Evolutionary conservation across 2,797 vertebrate species (phyloP), one percentile per base, ranked within the genome.

Genomic region (Chelmon rostratus): DNA sequence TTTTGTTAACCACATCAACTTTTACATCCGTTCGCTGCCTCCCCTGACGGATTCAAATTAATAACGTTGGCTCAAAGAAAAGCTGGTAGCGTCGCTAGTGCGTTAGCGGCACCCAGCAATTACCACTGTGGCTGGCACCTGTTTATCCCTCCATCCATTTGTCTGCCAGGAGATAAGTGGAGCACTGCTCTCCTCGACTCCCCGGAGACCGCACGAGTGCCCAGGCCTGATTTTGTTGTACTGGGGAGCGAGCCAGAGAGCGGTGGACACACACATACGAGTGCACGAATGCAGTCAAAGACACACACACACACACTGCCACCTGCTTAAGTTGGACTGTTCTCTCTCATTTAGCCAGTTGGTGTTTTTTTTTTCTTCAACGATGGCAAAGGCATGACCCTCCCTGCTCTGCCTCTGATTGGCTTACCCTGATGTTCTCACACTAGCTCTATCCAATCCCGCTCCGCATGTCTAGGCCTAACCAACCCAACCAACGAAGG

Each of bases 101-200:
- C 72, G 61, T 82, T 74, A 35, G 78, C 67, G 72, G 74, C 81
- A 64, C 77, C 63, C 70, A 62, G 71, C 79, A 86, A 80, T 88
- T 78, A 83, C 81, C 76, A 70, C 80, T 49, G 69, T 62, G 49
- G 35, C 82, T 84, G 85, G 83, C 81, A 86, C 85, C 74, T 79
- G 78, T 82, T 86, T 78, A 81, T 83, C 68, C 73, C 82, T 47
- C 81, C 68, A 68, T 83, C 71, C 73, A 33, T 75, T 77, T 57
- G 71, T 79, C 81, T 88, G 91, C 86, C 90, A 91, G 81, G 75
- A 84, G 85, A 92, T 89, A 90, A 92, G 89, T 88, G 83, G 81
- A 88, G 81, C 82, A 56, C 79, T 59, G 77, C 87, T 84, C 79
- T 79, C 76, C 74, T 68, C 42, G 8, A 73, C 68, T 84, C 89